Evolutionary conservation across 2,888 invertebrate genomes (phyloP).

Genomic region (Endotricha flammealis): DNA sequence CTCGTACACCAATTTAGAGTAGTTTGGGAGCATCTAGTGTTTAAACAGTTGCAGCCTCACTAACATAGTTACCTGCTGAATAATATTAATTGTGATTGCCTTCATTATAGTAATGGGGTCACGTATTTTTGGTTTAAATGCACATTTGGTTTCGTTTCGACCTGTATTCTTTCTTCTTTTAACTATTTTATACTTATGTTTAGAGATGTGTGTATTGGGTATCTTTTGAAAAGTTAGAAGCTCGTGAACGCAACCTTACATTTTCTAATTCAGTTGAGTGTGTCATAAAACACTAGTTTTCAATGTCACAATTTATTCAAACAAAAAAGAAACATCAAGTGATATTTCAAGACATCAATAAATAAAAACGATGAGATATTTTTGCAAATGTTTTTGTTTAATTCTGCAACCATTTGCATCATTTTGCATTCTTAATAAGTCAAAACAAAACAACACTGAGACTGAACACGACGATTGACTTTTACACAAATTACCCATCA

Average conservation of each 20-base stretch:
- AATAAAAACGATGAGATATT: constrained; percentile 1
- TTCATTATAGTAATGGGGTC: not conserved
- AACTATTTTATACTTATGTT: too few relatives aligned
- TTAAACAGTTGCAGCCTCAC: constrained; percentile 15
- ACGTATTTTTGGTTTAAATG: not conserved
- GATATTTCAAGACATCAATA: not conserved
- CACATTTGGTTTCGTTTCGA: not conserved
- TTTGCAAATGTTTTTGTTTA: constrained; percentile 9
- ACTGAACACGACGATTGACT: constrained; percentile 2
- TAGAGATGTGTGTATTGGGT: too few relatives aligned
- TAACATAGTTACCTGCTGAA: constrained; percentile 4
- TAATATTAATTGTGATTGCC: not conserved
- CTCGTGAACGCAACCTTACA: too few relatives aligned
- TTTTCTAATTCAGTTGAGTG: too few relatives aligned
- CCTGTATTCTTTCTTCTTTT: not conserved
- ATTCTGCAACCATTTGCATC: constrained; percentile 8
- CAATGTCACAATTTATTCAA: too few relatives aligned
- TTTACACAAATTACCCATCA: constrained; percentile 16
- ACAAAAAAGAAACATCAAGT: not conserved
- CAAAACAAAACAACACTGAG: constrained; percentile 3
- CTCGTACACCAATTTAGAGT: constrained; percentile 14
- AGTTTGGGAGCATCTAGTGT: constrained; percentile 8
- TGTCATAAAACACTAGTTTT: too few relatives aligned
- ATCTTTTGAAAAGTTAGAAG: too few relatives aligned
- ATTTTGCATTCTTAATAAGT: constrained; percentile 7